Conservation (phyloP, 2,113 vertebrate species). For the Notiomystis cincta region DNA sequence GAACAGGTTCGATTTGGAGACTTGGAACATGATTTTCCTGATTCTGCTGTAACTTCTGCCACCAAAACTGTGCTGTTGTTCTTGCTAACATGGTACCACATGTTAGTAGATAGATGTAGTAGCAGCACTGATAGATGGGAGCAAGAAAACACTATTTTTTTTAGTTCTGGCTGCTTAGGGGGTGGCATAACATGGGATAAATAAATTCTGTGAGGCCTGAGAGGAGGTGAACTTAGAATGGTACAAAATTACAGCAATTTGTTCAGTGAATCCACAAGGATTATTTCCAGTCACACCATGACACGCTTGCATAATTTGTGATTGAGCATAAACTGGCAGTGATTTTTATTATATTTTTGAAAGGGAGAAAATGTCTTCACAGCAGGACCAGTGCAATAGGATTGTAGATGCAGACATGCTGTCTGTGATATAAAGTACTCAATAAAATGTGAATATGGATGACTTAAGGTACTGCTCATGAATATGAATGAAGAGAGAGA, state of each 20-base stretch:
- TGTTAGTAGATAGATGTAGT: background rate
- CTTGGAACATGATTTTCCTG: background rate
- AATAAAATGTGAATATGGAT: constrained; percentile 28
- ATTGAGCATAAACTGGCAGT: background rate
- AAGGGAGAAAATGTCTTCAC: constrained; percentile 2
- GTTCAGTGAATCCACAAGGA: background rate
- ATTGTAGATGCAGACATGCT: background rate
- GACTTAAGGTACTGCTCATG: background rate
- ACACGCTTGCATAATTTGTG: background rate
- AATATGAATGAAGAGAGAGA: background rate
- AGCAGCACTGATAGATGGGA: background rate
- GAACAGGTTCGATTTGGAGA: background rate
- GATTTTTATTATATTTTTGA: constrained; percentile 9
- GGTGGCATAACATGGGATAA: background rate
- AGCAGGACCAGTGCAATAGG: background rate
- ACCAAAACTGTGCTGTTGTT: background rate
- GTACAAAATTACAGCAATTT: background rate
- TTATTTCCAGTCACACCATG: constrained; percentile 22
- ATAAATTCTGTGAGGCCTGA: background rate
- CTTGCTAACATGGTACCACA: background rate
- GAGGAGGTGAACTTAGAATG: background rate
- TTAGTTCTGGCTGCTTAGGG: background rate
- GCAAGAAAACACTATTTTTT: background rate
- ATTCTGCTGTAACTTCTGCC: background rate
- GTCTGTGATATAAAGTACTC: background rate